Evolutionary conservation across 2,113 vertebrate species (phyloP).

Genomic region (Gambusia holbrooki): DNA sequence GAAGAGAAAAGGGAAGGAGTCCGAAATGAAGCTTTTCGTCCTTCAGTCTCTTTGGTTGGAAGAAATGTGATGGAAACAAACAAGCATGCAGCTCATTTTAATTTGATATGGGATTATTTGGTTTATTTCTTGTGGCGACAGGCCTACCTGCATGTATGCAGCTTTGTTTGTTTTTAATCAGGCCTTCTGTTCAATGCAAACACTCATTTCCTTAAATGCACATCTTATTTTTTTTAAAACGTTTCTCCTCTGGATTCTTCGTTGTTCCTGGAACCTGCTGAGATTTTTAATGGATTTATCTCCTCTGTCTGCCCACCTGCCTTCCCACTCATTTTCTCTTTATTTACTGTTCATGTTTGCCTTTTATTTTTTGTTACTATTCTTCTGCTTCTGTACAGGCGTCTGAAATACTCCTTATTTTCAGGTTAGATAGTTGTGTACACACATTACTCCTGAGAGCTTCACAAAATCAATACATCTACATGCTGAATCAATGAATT

Average conservation of each 20-base stretch:
- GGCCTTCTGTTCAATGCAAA: constrained; percentile 37
- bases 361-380: constrained; percentile 13
- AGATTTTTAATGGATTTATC: constrained; percentile 7
- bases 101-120: too few relatives aligned
- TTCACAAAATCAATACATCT: constrained; percentile 41
- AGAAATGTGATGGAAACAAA: too few relatives aligned
- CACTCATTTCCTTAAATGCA: constrained; percentile 61
- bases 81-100: too few relatives aligned
- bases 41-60: too few relatives aligned
- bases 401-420: constrained; percentile 7
- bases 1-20: too few relatives aligned
- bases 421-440: neutral
- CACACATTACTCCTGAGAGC: constrained; percentile 7
- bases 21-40: too few relatives aligned
- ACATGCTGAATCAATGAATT: constrained; percentile 37
- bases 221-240: constrained; percentile 36
- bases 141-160: too few relatives aligned
- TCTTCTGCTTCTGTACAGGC: neutral
- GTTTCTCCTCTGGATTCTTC: constrained; percentile 14
- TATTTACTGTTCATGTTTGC: neutral
- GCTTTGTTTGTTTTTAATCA: constrained; percentile 4
- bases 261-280: neutral
- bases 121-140: too few relatives aligned
- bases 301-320: constrained; percentile 9
- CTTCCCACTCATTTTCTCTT: constrained; percentile 17